phyloP scores from a whole-genome alignment of 1,140 invertebrate genomes.

The Bombus sylvicola region DNA sequence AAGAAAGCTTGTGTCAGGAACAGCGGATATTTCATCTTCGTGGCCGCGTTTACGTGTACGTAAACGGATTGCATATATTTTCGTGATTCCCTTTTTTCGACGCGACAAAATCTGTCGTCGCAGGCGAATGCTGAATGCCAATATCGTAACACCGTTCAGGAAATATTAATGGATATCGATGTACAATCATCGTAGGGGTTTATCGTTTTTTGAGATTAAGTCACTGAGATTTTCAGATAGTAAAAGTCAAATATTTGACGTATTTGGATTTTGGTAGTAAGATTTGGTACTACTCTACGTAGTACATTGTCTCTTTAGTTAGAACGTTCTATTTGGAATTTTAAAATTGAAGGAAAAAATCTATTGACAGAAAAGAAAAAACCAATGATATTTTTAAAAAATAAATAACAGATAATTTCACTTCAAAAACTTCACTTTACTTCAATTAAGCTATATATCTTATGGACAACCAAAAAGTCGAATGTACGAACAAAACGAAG shows the following conservation, averaged over 20 bases:
- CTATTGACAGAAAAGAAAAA: too few relatives aligned
- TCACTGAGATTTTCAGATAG: not conserved
- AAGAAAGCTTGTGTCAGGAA: constrained; percentile 32
- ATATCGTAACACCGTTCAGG: not conserved
- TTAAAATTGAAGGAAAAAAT: not conserved
- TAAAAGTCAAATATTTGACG: not conserved
- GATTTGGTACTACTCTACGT: not conserved
- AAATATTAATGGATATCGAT: not conserved
- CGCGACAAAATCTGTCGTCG: not conserved
- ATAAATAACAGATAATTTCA: too few relatives aligned
- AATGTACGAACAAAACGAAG: not conserved
- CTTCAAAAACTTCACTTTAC: too few relatives aligned
- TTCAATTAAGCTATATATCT: too few relatives aligned
- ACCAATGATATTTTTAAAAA: too few relatives aligned
- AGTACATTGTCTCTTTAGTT: not conserved
- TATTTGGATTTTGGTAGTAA: not conserved
- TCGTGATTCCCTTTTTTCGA: not conserved
- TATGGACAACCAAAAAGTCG: not conserved
- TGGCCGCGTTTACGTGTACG: constrained; percentile 11
- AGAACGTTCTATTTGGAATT: not conserved
- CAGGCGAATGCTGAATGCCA: not conserved
- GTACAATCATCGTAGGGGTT: not conserved
- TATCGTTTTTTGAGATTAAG: not conserved
- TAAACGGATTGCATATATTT: constrained; percentile 33
- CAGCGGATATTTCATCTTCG: constrained; percentile 40